Conservation (phyloP, 2,797 vertebrate species). For the Myioborus melanocephalus region DNA sequence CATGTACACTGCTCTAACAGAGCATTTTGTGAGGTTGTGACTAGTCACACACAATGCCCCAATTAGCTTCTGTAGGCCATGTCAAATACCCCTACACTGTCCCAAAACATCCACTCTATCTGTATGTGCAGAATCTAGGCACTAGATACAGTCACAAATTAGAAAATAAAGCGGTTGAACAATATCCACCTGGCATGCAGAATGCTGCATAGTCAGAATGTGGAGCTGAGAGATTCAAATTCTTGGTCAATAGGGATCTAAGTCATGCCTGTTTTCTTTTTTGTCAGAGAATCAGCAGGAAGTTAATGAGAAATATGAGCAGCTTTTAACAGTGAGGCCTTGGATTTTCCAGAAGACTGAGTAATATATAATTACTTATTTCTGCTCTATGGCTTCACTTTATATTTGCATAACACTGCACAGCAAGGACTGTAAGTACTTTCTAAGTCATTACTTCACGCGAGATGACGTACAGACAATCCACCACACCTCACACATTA, state of each 20-base stretch:
- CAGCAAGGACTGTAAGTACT: background rate
- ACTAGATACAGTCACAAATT: background rate
- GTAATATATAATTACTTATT: constrained; percentile 16
- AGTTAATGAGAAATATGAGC: background rate
- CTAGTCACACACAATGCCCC: background rate
- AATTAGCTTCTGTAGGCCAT: background rate
- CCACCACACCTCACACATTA: background rate
- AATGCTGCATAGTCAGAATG: background rate
- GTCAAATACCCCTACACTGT: background rate
- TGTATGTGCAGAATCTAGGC: background rate
- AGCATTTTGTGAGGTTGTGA: background rate
- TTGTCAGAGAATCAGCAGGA: background rate
- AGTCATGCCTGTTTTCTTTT: background rate
- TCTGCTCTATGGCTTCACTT: background rate
- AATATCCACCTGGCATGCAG: background rate
- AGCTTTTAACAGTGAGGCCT: background rate
- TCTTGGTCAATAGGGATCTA: background rate
- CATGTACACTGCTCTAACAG: background rate
- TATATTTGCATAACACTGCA: background rate
- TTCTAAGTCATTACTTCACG: background rate
- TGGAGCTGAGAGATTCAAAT: background rate
- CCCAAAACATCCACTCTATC: background rate
- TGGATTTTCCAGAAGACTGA: constrained; percentile 37
- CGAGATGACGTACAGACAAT: background rate
- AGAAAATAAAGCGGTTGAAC: background rate